Base-by-base conservation (phyloP, 2,888 invertebrate genomes). In the Halictus quadricinctus region DNA sequence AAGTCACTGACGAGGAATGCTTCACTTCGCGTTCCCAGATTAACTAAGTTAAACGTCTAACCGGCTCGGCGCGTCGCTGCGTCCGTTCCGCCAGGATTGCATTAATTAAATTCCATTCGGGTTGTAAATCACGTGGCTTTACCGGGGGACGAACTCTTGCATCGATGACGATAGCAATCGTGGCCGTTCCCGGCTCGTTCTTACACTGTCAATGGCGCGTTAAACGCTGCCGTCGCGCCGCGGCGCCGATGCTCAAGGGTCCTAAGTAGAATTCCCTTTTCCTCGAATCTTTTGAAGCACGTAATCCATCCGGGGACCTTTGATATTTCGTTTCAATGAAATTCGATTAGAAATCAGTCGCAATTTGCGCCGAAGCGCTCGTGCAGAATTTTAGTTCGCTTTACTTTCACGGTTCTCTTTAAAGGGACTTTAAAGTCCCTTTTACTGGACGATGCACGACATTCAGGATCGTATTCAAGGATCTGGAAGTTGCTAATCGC, bases 21-120 rank as follows among this genome's bases (percentile, higher is more conserved):
- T 50, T 77, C 78, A 25, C 79, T 41, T 73, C 70, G 81, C 85
- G 88, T 89, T 87, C 87, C 87, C 60, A 70, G 66, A 79, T 79
- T 84, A 88, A 89, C 89, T 88, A 85, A 88, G 89, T 88, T 89
- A 86, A 85, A 88, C 60, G 80, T 87, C 89, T 87, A 81, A 87
- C 88, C 76, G 79, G 58, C 46, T 46, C 36, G 58, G 73, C 36
- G 43, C 36, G 41, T 21, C 79, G 72, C 73, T 72, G 72, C 83
- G 81, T 79, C 81, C 80, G 80, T 83, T 87, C 80, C 80, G 46
- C 54, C 69, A 43, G 81, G 73, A 88, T 89, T 87, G 87, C 83
- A 87, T 89, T 88, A 88, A 88, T 88, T 88, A 88, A 88, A 88
- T 88, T 88, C 88, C 89, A 54, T 76, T 58, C 79, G 50, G 43